phyloP scores from a whole-genome alignment of 2,888 invertebrate genomes.

The Phania funesta region DNA sequence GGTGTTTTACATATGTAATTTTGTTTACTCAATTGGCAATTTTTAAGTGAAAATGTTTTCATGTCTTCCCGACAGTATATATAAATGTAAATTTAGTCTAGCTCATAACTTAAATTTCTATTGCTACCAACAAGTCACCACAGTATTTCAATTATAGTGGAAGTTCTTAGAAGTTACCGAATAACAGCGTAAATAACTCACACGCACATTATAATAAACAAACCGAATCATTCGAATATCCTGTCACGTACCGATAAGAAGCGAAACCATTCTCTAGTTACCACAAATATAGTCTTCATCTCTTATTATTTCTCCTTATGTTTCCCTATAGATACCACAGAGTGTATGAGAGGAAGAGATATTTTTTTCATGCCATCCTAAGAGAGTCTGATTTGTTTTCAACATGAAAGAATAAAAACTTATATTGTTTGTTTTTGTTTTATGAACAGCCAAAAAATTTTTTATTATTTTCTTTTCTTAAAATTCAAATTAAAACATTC shows the following conservation, averaged over 20 bases:
- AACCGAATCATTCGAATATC: conserved; percentile 9
- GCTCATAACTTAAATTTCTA: no score
- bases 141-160: neutral
- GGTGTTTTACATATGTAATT: no score
- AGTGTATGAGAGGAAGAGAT: neutral
- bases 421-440: conserved; percentile 5
- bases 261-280: conserved; percentile 10
- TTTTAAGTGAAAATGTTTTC: no score
- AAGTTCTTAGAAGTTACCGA: neutral
- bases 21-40: no score
- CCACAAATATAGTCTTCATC: neutral
- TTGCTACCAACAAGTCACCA: neutral
- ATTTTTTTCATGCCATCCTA: no score
- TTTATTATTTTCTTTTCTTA: neutral
- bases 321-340: neutral
- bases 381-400: no score
- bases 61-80: no score
- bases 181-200: neutral
- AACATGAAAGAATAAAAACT: neutral
- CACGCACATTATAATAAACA: neutral
- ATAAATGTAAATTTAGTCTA: neutral
- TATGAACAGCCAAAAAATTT: neutral
- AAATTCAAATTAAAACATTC: conserved; percentile 8
- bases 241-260: conserved; percentile 47
- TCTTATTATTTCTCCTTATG: neutral